These are phyloP conservation scores for Galerucella pusilla DNA, from an alignment of 2,888 invertebrate genomes.

Conservation along the genomic window DNA sequence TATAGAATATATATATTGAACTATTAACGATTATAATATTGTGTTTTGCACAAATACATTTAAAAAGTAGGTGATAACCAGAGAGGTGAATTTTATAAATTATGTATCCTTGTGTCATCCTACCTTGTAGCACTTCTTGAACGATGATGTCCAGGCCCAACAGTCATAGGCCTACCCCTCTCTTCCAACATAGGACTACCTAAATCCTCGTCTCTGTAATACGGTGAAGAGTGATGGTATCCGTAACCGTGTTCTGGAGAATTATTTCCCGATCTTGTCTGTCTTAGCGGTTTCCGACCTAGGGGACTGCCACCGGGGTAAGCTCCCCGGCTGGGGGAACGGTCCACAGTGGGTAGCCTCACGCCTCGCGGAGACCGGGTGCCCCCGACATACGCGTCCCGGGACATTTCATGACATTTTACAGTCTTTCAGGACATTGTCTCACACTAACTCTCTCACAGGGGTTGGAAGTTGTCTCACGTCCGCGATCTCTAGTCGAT, in stretches of 20 bases:
- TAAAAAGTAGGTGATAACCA: too few species aligned
- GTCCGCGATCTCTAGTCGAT: conserved; percentile 48
- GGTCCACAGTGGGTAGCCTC: conserved; percentile 89
- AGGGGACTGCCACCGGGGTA: conserved; percentile 73
- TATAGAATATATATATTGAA: too few species aligned
- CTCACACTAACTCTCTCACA: conserved; percentile 37
- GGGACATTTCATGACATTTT: conserved; percentile 69
- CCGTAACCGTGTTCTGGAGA: conserved; percentile 68
- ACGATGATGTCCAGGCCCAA: conserved; percentile 74
- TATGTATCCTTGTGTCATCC: conserved; percentile 20
- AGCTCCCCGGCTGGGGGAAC: conserved; percentile 86
- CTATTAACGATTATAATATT: too few species aligned
- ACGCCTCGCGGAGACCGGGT: conserved; percentile 76
- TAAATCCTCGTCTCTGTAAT: conserved; percentile 84
- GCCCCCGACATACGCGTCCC: conserved; percentile 73
- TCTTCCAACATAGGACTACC: conserved; percentile 89
- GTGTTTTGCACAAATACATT: too few species aligned
- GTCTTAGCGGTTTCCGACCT: conserved; percentile 63
- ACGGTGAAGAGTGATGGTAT: conserved; percentile 76
- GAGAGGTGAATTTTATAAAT: neutral
- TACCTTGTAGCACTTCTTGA: conserved; percentile 80
- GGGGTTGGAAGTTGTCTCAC: conserved; percentile 54
- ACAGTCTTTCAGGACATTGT: conserved; percentile 39
- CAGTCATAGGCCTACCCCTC: conserved; percentile 70
- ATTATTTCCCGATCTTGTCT: conserved; percentile 70